A percentile compares a stretch with the other conserved stretches of the same genome.
Evolutionary conservation across 1,140 invertebrate species (phyloP).

Genomic region (Ephestia elutella): DNA sequence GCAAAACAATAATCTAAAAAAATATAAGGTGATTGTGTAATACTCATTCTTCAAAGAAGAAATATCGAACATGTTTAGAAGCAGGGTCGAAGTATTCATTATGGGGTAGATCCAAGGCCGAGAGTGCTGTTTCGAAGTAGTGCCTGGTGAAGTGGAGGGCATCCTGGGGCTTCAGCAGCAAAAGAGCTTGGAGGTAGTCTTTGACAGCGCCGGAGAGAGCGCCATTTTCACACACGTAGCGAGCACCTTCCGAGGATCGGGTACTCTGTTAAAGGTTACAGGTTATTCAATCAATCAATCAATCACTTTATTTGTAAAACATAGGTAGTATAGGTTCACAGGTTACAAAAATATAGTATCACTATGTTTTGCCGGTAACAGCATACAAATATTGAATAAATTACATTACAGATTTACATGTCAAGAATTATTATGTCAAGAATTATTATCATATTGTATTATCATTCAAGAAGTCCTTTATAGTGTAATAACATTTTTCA

Average conservation of each 20-base stretch:
- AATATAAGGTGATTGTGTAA: conserved; percentile 1
- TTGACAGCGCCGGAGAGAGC: conserved; percentile 74
- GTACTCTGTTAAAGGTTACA: conserved; percentile 45
- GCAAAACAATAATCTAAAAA: not conserved
- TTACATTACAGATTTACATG: too few relatives aligned
- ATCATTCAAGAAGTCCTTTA: too few relatives aligned
- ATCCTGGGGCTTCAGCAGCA: conserved; percentile 76
- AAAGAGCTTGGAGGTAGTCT: conserved; percentile 76
- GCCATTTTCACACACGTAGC: conserved; percentile 74
- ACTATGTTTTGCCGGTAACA: too few relatives aligned
- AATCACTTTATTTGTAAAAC: too few relatives aligned
- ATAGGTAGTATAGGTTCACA: too few relatives aligned
- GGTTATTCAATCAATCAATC: too few relatives aligned
- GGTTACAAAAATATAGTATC: too few relatives aligned
- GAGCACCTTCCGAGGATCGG: conserved; percentile 64
- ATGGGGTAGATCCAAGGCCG: conserved; percentile 62
- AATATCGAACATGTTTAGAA: conserved; percentile 58
- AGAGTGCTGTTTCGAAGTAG: conserved; percentile 73
- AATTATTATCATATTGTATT: too few relatives aligned
- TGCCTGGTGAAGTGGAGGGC: conserved; percentile 76
- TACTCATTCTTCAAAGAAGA: conserved; percentile 56
- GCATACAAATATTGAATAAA: too few relatives aligned
- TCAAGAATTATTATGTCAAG: too few relatives aligned
- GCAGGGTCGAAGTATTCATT: conserved; percentile 66
- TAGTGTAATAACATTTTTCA: too few relatives aligned